These are phyloP conservation scores for Chironomus tentans DNA, from an alignment of 2,888 invertebrate genomes.

Conservation along the genomic window DNA sequence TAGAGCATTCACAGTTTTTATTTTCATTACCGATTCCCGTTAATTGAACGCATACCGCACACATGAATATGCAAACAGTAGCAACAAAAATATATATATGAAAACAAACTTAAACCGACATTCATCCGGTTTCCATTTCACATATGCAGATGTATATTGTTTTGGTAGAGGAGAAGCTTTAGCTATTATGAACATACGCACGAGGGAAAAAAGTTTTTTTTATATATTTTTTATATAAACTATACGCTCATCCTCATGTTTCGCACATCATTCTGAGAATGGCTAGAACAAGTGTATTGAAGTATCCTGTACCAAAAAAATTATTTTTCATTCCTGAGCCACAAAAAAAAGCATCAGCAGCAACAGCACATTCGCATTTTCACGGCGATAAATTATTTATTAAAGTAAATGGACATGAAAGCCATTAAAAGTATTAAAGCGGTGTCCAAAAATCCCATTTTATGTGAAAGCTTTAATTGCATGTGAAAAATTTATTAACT, in stretches of 20 bases:
- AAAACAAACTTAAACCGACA: not conserved
- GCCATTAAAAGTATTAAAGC: slow-evolving; percentile 25
- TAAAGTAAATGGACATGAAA: slow-evolving; percentile 26
- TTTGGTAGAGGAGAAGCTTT: too few relatives aligned
- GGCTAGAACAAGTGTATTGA: not conserved
- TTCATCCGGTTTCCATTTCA: not conserved
- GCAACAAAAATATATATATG: not conserved
- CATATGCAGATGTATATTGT: not conserved
- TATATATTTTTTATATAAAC: too few relatives aligned
- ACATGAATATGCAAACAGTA: not conserved
- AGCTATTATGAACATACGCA: too few relatives aligned
- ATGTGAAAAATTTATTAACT: slow-evolving; percentile 25
- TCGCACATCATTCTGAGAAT: not conserved
- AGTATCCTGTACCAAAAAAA: not conserved
- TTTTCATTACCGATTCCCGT: not conserved
- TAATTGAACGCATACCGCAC: not conserved
- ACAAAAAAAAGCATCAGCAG: not conserved
- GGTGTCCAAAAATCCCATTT: slow-evolving; percentile 15
- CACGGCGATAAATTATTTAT: slow-evolving; percentile 20
- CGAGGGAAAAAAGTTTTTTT: too few relatives aligned
- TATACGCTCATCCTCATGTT: not conserved
- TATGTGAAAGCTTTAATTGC: slow-evolving; percentile 18
- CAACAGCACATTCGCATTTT: not conserved
- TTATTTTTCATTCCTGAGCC: not conserved
- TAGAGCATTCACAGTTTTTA: too few relatives aligned